Base-by-base conservation (phyloP, 1,140 invertebrate species). In the Bombus huntii region DNA sequence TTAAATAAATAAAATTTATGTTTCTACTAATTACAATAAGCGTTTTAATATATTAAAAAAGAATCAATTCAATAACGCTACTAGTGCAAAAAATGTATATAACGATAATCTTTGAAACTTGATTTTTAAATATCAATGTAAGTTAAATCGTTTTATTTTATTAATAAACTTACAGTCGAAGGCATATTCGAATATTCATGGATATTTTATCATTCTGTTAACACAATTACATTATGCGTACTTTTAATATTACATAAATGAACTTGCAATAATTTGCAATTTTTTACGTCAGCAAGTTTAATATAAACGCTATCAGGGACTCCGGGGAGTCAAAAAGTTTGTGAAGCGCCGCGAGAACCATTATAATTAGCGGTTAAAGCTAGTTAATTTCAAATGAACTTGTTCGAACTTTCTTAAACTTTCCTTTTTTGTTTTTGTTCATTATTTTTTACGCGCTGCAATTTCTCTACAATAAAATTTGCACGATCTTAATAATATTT, bases 341-440 rank as follows among this genome's bases (percentile, higher is more conserved):
- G 10, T 4, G 25, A 57, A 34, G 83, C 83, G 31, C 13, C 44
- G 37, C 31, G 62, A 44, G 34, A 62, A 72, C 65, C 66, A 72
- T 84, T 79, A 84, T 84, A 84, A 84, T 79, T 70, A 79, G 65
- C 5, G 76, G 39, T 39, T 79, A 57, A 79, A 71, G 66, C 83
- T 62, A n/a, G 76, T 79, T 84, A 84, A 84, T 84, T 84, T 72
- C 76, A 25, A 72, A 84, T 57, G 31, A 84, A 84, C 75, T 79
- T 84, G 68, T 70, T 62, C 57, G 42, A 79, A 84, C 66, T 84
- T 84, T 37, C 37, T 39, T 34, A 53, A 84, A 84, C 53, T 84
- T 79, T 72, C 18, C 66, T 18, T 37, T 59, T 39, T 31, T 2
- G 22, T 42, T 39, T 28, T 70, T 9, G 53, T 28, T 42, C 66